Base-by-base conservation (phyloP, 2,113 vertebrate genomes). In the Eublepharis macularius region DNA sequence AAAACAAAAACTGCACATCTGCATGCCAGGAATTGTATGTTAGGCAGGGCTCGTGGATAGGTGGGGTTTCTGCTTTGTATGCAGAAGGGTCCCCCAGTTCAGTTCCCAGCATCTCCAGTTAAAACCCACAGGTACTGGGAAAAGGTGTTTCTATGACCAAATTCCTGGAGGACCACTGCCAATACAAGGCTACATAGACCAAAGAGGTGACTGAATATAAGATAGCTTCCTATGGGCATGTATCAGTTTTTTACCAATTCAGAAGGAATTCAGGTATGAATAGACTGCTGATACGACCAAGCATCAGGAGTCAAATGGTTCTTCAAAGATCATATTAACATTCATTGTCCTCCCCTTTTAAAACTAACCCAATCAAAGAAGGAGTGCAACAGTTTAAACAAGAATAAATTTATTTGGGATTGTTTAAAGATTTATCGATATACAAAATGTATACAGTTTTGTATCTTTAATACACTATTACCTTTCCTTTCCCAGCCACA, bases 351-450 rank as follows among this genome's bases (percentile, higher is more conserved):
- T 84, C 79, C 77, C 79, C 79, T 26, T 63, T 63, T 63, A 9
- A 63, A 29, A 82, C n/a, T 24, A 12, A 51, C 34, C 16, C 69
- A 43, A 68, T 21, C 39, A 39, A 74, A 80, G 79, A 93, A 83
- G 92, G 83, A 49, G 77, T 24, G 80, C 89, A 91, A 87, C 93
- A 94, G 85, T 94, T 89, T 95, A 96, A 96, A 95, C 95, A 97
- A 97, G 96, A 97, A 97, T 96, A 97, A 94, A 96, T 97, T 97
- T 97, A 97, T 96, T 97, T 97, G 93, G 95, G 95, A 96, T 95
- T 95, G 98, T 98, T 98, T 98, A 98, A 98, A 96, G 97, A 98
- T 99, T 98, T 97, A 98, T 98, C 97, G 97, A 97, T 98, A 97
- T 97, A 97, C 97, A 99, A 99, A 99, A 98, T 94, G 96, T 98